A percentile compares a stretch with the other conserved stretches of the same genome.
These are phyloP conservation scores for Theonella swinhoei DNA, from an alignment of 37 sponge, comb jelly and placozoan genomes.

Conservation along the genomic window DNA sequence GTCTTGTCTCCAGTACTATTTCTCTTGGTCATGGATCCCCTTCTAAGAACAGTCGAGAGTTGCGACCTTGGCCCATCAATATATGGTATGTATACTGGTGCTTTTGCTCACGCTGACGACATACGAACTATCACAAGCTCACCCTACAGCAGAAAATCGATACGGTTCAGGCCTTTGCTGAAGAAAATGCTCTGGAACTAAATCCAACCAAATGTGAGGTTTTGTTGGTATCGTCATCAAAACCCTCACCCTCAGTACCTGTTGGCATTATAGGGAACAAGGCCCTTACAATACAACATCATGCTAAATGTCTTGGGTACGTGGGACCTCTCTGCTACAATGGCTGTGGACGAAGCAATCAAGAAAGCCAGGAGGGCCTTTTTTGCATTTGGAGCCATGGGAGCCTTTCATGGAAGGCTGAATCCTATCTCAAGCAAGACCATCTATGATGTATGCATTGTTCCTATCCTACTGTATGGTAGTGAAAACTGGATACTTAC, in stretches of 20 bases:
- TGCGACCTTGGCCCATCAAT: neutral
- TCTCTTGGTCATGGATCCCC: slow-evolving; percentile 30
- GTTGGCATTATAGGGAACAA: neutral
- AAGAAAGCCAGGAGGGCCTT: slow-evolving; percentile 24
- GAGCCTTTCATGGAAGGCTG: slow-evolving; percentile 22
- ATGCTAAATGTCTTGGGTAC: slow-evolving; percentile 23
- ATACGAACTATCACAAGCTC: slow-evolving; percentile 2
- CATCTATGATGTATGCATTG: slow-evolving; percentile 15
- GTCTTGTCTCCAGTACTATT: slow-evolving; percentile 14
- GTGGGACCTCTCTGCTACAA: slow-evolving; percentile 27
- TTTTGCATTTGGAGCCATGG: slow-evolving; percentile 20
- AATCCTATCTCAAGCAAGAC: slow-evolving; percentile 19
- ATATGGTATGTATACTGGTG: slow-evolving; percentile 2
- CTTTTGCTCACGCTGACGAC: slow-evolving; percentile 33
- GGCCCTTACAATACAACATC: neutral
- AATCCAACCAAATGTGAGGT: slow-evolving; percentile 35
- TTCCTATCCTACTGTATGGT: slow-evolving; percentile 1
- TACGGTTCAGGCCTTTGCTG: neutral
- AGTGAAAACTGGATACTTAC: slow-evolving; percentile 12
- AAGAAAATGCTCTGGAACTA: neutral
- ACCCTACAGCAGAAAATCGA: slow-evolving; percentile 5
- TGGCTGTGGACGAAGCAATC: slow-evolving; percentile 23
- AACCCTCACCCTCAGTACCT: neutral
- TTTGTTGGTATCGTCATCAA: neutral
- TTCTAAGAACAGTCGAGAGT: neutral